These are phyloP conservation scores for Epirrita christyi DNA, from an alignment of 2,888 invertebrate species.

Conservation along the genomic window DNA sequence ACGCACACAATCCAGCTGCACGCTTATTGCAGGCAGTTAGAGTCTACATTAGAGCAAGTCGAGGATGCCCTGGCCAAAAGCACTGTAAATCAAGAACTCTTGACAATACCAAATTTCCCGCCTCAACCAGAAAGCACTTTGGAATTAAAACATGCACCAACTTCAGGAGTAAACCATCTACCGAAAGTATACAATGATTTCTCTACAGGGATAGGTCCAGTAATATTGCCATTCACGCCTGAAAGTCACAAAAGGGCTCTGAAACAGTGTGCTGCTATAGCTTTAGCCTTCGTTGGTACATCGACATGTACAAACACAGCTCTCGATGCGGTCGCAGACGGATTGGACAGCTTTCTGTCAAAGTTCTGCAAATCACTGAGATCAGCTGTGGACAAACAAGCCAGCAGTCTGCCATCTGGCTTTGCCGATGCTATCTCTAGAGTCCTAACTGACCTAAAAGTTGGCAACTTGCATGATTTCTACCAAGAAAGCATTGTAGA, in stretches of 20 bases:
- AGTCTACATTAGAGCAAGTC: conserved; percentile 67
- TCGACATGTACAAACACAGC: conserved; percentile 70
- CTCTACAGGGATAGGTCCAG: conserved; percentile 71
- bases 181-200: conserved; percentile 76
- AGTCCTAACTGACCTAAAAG: conserved; percentile 73
- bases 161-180: conserved; percentile 70
- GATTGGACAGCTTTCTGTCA: conserved; percentile 69
- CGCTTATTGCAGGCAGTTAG: conserved; percentile 64
- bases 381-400: conserved; percentile 72
- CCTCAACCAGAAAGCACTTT: conserved; percentile 57
- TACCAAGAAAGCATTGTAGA: conserved; percentile 70
- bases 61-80: conserved; percentile 45
- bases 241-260: conserved; percentile 76
- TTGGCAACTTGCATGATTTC: conserved; percentile 73
- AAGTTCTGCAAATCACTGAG: conserved; percentile 76
- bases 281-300: conserved; percentile 73
- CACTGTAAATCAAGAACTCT: conserved; percentile 64
- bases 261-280: conserved; percentile 74
- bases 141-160: conserved; percentile 63
- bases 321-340: conserved; percentile 68
- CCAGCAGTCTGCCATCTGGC: conserved; percentile 69
- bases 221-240: conserved; percentile 72
- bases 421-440: conserved; percentile 78
- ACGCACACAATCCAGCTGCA: conserved; percentile 78
- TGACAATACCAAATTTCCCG: conserved; percentile 66